Evolutionary conservation across 2,797 vertebrate species (phyloP).

Genomic region (Telmatherina bonti): DNA sequence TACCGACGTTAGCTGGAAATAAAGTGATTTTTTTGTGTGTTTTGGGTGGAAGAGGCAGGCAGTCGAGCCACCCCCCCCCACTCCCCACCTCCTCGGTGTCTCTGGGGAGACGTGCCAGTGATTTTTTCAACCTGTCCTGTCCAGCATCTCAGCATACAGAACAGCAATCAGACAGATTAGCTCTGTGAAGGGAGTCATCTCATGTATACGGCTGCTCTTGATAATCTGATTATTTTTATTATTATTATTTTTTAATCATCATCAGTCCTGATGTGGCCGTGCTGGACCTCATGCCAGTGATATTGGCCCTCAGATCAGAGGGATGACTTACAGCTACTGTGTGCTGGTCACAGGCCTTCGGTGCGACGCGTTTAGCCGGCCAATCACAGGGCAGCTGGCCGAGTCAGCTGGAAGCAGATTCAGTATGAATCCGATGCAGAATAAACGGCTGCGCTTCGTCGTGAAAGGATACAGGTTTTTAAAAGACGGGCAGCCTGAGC

Average conservation of each 20-base stretch:
- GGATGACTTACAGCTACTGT: slow-evolving; percentile 77
- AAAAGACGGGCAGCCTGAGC: slow-evolving; percentile 59
- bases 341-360: slow-evolving; percentile 56
- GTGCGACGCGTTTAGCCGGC: slow-evolving; percentile 81
- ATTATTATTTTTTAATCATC: too few species aligned
- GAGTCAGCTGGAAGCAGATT: slow-evolving; percentile 95
- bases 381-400: slow-evolving; percentile 91
- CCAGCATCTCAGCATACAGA: too few species aligned
- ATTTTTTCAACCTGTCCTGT: too few species aligned
- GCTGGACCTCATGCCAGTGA: too few species aligned
- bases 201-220: too few species aligned
- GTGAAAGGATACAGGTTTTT: slow-evolving; percentile 88
- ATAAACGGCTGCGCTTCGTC: slow-evolving; percentile 84
- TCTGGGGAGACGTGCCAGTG: slow-evolving; percentile 46
- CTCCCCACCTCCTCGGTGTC: slow-evolving; percentile 11
- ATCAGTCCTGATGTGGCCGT: too few species aligned
- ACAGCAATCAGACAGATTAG: too few species aligned
- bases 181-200: too few species aligned
- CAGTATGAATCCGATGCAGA: slow-evolving; percentile 98
- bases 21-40: slow-evolving; percentile 21
- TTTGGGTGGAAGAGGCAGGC: slow-evolving; percentile 58
- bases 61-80: slow-evolving; percentile 23
- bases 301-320: slow-evolving; percentile 67
- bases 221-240: too few species aligned
- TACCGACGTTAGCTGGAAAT: slow-evolving; percentile 30